Conservation (phyloP, 1,140 invertebrate species). For the Drosophila mauritiana region DNA sequence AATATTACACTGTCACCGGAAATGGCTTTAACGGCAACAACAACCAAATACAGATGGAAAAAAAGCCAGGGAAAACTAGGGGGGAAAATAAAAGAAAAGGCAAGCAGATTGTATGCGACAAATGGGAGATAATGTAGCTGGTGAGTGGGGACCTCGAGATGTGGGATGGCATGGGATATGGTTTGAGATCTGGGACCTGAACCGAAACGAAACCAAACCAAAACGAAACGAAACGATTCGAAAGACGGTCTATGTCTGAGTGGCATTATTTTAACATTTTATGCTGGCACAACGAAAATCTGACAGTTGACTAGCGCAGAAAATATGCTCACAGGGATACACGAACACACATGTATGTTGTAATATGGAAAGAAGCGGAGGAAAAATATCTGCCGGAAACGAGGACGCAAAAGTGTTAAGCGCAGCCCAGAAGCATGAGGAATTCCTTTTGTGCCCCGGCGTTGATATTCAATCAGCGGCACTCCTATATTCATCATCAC, state of each 20-base stretch:
- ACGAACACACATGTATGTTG: neutral
- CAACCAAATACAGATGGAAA: slow-evolving; percentile 11
- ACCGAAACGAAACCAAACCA: slow-evolving; percentile 10
- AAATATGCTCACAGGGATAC: slow-evolving; percentile 68
- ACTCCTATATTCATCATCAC: slow-evolving; percentile 75
- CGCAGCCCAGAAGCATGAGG: slow-evolving; percentile 48
- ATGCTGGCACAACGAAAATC: slow-evolving; percentile 82
- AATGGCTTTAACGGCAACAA: slow-evolving; percentile 58
- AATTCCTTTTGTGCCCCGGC: slow-evolving; percentile 44
- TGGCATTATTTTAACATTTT: slow-evolving; percentile 83
- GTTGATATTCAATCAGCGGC: slow-evolving; percentile 78
- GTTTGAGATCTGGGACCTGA: slow-evolving; percentile 18
- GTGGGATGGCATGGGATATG: slow-evolving; percentile 15
- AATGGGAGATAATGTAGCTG: slow-evolving; percentile 82
- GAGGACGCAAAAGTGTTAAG: slow-evolving; percentile 73
- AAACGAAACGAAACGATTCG: slow-evolving; percentile 16
- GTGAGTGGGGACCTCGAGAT: slow-evolving; percentile 37
- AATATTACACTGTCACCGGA: slow-evolving; percentile 83
- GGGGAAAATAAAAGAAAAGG: slow-evolving; percentile 42
- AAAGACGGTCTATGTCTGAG: slow-evolving; percentile 68
- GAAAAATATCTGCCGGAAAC: slow-evolving; percentile 67
- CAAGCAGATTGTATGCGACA: slow-evolving; percentile 81
- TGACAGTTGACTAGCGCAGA: slow-evolving; percentile 80
- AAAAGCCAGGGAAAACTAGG: slow-evolving; percentile 4
- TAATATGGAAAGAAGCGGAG: slow-evolving; percentile 18